Base-by-base conservation (phyloP, 1,140 invertebrate genomes). In the Drosophila obscura region DNA sequence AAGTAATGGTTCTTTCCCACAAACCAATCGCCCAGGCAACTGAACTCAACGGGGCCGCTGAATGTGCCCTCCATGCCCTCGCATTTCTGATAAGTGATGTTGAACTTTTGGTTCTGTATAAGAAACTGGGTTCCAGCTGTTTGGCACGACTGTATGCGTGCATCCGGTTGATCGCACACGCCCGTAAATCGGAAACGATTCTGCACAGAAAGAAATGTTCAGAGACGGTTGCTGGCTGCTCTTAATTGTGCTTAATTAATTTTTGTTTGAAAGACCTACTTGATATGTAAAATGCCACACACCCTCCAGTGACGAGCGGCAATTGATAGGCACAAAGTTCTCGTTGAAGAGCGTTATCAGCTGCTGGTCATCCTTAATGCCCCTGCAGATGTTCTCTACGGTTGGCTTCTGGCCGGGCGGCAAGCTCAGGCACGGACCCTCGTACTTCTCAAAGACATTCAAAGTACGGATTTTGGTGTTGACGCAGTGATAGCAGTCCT, bases 61-160 rank as follows among this genome's bases (percentile, higher is more conserved):
- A 97, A 96, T 3, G 97, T 98, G 39, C 95, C 96, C 22, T 93
- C 93, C 94, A 94, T 94, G 56, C 96, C 97, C 50, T 94, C 92
- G 92, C 98, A 99, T 89, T 95, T 95, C 65, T 96, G 96, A 91
- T 98, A 99, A 6, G 96, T 98, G 60, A 99, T 98, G 80, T 97
- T 97, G 80, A 99, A 99, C 87, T 99, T 98, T 91, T 99, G 97
- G 93, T 99, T 99, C 28, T 97, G 97, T 73, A 99, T 98, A 44
- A 98, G 95, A 92, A 98, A 98, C 91, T 98, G 96, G 11, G 97
- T 98, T 63, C 98, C 98, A 39, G 98, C 97, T 11, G 96, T 97
- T 93, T 99, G 98, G 93, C 98, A 99, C 0, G 98, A 98, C 80
- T 94, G 95, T 69, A 99, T 98, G 79, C 96, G 95, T 5, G 96